Conservation (phyloP, 1,140 invertebrate species). For the Lasioglossum albipes region DNA sequence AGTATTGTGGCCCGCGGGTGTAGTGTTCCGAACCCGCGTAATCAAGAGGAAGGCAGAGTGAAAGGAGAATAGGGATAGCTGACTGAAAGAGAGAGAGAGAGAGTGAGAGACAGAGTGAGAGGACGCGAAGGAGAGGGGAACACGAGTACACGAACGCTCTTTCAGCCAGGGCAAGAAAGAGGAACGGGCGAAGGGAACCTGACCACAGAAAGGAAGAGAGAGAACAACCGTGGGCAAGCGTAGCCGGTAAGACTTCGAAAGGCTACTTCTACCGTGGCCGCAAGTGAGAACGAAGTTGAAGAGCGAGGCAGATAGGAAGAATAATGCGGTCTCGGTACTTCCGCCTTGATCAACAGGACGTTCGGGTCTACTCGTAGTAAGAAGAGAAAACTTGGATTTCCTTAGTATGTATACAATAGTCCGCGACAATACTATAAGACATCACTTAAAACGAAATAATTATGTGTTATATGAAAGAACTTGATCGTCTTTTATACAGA, state of each 20-base stretch:
- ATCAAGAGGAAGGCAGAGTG: constrained; percentile 16
- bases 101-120: too few relatives aligned
- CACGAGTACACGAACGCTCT: too few relatives aligned
- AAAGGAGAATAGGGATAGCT: background rate
- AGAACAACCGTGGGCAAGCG: constrained; percentile 41
- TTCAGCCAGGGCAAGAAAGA: background rate
- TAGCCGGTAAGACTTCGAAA: constrained; percentile 29
- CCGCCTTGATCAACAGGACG: constrained; percentile 62
- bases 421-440: too few relatives aligned
- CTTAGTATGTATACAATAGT: too few relatives aligned
- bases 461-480: too few relatives aligned
- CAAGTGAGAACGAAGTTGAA: background rate
- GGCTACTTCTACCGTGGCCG: constrained; percentile 22
- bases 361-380: constrained; percentile 66
- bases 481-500: too few relatives aligned
- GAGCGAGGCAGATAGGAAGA: constrained; percentile 14
- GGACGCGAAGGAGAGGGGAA: too few relatives aligned
- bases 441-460: too few relatives aligned
- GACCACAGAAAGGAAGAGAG: background rate
- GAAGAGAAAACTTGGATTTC: constrained; percentile 37
- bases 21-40: constrained; percentile 50
- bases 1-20: constrained; percentile 69
- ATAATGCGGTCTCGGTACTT: constrained; percentile 69
- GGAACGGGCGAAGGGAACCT: background rate
- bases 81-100: too few relatives aligned